Evolutionary conservation across 2,113 vertebrate species (phyloP).

Genomic region (Phrynosoma platyrhinos): DNA sequence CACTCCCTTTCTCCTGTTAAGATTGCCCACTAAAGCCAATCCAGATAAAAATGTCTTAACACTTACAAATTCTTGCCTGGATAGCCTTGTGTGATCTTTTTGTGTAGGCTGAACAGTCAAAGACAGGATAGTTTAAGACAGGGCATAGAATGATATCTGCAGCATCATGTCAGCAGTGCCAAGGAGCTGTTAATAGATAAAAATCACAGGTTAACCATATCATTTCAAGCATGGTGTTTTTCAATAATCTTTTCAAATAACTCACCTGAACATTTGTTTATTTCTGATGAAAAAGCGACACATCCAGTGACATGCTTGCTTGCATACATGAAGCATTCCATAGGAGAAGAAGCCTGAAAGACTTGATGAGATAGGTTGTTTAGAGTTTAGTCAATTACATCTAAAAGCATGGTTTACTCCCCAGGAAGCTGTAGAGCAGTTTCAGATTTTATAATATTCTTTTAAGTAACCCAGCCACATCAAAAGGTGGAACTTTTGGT

Average conservation of each 20-base stretch:
- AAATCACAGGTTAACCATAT: background rate
- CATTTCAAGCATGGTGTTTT: background rate
- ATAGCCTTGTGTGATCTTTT: background rate
- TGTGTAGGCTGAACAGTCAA: background rate
- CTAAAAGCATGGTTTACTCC: background rate
- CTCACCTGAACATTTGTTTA: too few species aligned
- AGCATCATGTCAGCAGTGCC: background rate
- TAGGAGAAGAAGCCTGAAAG: background rate
- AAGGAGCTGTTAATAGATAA: background rate
- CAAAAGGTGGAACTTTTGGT: background rate
- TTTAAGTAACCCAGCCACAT: background rate
- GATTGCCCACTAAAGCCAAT: background rate
- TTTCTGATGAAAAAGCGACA: background rate
- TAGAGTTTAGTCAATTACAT: background rate
- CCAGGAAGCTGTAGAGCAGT: background rate
- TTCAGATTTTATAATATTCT: background rate
- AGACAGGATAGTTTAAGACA: background rate
- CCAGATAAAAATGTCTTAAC: background rate
- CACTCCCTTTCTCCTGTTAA: background rate
- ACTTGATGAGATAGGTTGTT: background rate
- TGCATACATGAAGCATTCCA: background rate
- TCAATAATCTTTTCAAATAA: background rate
- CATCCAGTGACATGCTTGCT: background rate
- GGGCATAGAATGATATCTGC: too few species aligned
- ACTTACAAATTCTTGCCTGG: background rate